Evolutionary conservation across 2,888 invertebrate species (phyloP).

Genomic region (Heliconius aoede): DNA sequence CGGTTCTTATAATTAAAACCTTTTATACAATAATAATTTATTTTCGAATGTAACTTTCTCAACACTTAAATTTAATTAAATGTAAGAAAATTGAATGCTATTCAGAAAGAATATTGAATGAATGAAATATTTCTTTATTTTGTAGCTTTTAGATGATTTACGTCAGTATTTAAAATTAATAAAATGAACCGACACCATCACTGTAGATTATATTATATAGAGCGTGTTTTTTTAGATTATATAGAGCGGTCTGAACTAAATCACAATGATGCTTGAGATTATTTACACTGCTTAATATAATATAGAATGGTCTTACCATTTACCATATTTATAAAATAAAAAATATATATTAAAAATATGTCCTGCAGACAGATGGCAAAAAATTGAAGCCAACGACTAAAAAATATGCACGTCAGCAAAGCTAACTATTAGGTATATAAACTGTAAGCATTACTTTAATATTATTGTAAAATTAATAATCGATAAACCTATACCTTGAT

Average conservation of each 20-base stretch:
- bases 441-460: neutral
- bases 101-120: neutral
- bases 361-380: neutral
- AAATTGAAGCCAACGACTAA: neutral
- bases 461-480: constrained; percentile 7
- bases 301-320: constrained; percentile 1
- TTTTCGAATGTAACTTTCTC: constrained; percentile 14
- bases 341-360: too few species aligned
- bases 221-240: neutral
- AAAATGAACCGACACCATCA: neutral
- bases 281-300: constrained; percentile 7
- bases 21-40: neutral
- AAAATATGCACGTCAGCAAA: constrained; percentile 5
- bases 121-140: too few species aligned
- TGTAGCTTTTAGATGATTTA: too few species aligned
- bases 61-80: constrained; percentile 25
- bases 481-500: constrained; percentile 23
- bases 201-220: constrained; percentile 3
- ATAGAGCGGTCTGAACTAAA: constrained; percentile 2
- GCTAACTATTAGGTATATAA: neutral
- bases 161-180: neutral
- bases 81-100: constrained; percentile 20
- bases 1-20: too few species aligned
- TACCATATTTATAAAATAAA: too few species aligned
- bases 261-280: constrained; percentile 16